Evolutionary conservation across 2,113 vertebrate species (phyloP).

Genomic region (Garra rufa): DNA sequence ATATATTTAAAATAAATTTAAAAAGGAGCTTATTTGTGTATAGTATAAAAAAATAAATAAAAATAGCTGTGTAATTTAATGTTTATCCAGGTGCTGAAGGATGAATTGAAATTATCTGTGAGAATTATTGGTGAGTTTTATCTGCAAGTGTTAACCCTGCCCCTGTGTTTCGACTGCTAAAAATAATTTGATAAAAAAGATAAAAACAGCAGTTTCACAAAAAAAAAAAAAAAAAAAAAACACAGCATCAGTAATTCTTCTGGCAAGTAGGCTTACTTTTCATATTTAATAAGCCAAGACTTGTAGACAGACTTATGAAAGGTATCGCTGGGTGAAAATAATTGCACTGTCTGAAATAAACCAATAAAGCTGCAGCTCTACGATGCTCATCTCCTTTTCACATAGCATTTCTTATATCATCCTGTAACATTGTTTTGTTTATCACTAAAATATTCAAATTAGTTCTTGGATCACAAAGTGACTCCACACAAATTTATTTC

Average conservation of each 20-base stretch:
- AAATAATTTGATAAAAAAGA: neutral
- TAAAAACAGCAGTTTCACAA: neutral
- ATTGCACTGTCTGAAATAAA: constrained; percentile 19
- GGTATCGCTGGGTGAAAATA: neutral
- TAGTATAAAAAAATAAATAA: too few relatives aligned
- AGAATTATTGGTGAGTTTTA: neutral
- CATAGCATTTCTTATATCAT: neutral
- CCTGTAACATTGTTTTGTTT: neutral
- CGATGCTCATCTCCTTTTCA: neutral
- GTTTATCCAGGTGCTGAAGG: neutral
- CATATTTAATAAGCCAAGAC: constrained; percentile 7
- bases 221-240: too few relatives aligned
- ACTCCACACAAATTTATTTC: neutral
- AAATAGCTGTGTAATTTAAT: neutral
- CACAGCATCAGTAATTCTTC: neutral
- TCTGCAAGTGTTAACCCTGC: neutral
- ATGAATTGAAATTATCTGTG: neutral
- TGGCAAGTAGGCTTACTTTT: constrained; percentile 15
- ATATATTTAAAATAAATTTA: too few relatives aligned
- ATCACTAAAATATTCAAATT: neutral
- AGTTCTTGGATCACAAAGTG: too few relatives aligned
- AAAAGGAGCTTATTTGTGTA: too few relatives aligned
- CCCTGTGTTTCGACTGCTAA: too few relatives aligned
- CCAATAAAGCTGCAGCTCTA: constrained; percentile 4
- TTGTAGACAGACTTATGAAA: constrained; percentile 11